These are phyloP conservation scores for Melanerpes aurifrons DNA, from an alignment of 2,113 vertebrate genomes.

Conservation along the genomic window DNA sequence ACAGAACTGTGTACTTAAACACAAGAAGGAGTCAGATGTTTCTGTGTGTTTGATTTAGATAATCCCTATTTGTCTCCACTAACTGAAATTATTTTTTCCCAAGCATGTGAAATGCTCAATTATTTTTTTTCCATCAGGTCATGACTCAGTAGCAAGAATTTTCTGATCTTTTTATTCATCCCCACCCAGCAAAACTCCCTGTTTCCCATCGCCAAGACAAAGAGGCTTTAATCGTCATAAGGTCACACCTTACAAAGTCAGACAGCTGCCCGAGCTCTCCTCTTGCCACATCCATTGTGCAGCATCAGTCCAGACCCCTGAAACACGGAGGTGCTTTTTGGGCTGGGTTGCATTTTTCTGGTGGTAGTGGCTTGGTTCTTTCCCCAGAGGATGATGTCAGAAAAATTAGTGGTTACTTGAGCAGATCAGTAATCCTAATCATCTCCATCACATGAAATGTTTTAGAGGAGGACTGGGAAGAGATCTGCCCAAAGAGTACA, in stretches of 20 bases:
- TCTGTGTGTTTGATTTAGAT: conserved; percentile 41
- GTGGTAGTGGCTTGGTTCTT: neutral
- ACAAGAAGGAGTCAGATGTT: neutral
- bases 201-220: neutral
- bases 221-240: neutral
- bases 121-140: conserved; percentile 25
- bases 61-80: conserved; percentile 26
- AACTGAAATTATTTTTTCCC: conserved; percentile 23
- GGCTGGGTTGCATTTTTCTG: neutral
- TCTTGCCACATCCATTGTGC: neutral
- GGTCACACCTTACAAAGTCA: conserved; percentile 20
- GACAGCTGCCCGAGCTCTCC: neutral
- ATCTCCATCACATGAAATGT: neutral
- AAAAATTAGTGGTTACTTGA: neutral
- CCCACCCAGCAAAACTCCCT: conserved; percentile 11
- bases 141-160: conserved; percentile 39
- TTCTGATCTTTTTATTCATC: neutral
- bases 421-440: neutral
- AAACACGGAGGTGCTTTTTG: neutral
- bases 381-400: neutral
- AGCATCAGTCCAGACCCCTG: neutral
- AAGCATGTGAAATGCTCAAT: conserved; percentile 22
- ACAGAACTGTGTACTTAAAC: neutral
- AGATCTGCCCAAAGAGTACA: neutral
- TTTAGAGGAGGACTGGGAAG: neutral